These are phyloP conservation scores for Spodoptera frugiperda DNA, from an alignment of 1,140 invertebrate species.

Conservation along the genomic window DNA sequence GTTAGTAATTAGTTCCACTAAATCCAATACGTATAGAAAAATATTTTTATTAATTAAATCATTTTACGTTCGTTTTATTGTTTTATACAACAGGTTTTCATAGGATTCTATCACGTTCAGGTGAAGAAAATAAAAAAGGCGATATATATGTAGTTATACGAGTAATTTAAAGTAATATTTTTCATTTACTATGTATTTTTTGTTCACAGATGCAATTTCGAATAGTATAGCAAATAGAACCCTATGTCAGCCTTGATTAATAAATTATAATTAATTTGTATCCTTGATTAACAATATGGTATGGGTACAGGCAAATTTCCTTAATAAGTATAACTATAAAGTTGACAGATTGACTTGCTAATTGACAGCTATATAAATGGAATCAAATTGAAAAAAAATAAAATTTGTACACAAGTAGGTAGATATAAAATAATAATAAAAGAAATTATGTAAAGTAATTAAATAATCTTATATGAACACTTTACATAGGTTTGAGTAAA, in stretches of 20 bases:
- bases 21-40: constrained; percentile 82
- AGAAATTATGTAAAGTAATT: constrained; percentile 59
- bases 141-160: too few relatives aligned
- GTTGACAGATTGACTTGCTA: constrained; percentile 80
- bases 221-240: constrained; percentile 46
- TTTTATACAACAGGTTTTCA: constrained; percentile 49
- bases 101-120: constrained; percentile 54
- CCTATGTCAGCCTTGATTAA: constrained; percentile 49
- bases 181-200: background rate
- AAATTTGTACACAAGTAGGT: constrained; percentile 1
- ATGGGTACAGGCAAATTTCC: constrained; percentile 47
- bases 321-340: constrained; percentile 45
- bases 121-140: background rate
- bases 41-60: constrained; percentile 74
- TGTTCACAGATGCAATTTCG: constrained; percentile 1
- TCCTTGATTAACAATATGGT: constrained; percentile 47
- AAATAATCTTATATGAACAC: constrained; percentile 80
- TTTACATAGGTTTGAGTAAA: constrained; percentile 81
- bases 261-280: constrained; percentile 49
- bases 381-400: constrained; percentile 49
- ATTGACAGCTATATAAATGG: constrained; percentile 80
- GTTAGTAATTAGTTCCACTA: constrained; percentile 59
- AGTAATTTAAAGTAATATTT: too few relatives aligned
- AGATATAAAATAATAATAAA: constrained; percentile 51
- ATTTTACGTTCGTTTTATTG: constrained; percentile 58